Evolutionary conservation across 2,113 vertebrate genomes (phyloP).

Genomic region (Orientallactaga bullata): DNA sequence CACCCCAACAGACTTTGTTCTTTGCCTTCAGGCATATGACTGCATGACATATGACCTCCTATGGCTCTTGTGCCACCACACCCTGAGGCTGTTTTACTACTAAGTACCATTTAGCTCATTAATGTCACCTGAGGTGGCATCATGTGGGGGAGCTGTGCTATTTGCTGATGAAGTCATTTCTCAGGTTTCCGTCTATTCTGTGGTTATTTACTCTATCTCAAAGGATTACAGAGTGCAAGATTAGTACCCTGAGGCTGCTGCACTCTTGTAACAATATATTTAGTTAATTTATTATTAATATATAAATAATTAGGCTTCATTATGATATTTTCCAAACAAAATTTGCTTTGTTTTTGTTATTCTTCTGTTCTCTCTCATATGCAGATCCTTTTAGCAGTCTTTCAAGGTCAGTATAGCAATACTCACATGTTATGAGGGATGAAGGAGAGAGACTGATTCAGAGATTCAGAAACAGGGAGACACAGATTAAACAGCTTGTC

Average conservation of each 20-base stretch:
- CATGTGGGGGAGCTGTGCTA: rapidly evolving
- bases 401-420: background rate
- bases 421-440: background rate
- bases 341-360: too few species aligned
- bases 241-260: background rate
- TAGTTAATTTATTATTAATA: too few species aligned
- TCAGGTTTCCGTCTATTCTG: too few species aligned
- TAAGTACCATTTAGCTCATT: background rate
- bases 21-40: too few species aligned
- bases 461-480: background rate
- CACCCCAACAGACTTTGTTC: background rate
- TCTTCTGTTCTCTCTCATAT: too few species aligned
- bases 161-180: rapidly evolving
- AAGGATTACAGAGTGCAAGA: background rate
- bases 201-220: background rate
- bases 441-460: background rate
- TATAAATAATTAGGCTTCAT: too few species aligned
- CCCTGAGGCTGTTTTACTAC: background rate
- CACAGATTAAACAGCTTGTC: background rate
- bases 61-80: rapidly evolving
- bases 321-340: too few species aligned
- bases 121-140: rapidly evolving
- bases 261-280: background rate
- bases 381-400: background rate
- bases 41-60: rapidly evolving